Evolutionary conservation across 2,113 vertebrate genomes (phyloP), one percentile per base, ranked within the genome.

Genomic region (Pelvicachromis taeniatus): DNA sequence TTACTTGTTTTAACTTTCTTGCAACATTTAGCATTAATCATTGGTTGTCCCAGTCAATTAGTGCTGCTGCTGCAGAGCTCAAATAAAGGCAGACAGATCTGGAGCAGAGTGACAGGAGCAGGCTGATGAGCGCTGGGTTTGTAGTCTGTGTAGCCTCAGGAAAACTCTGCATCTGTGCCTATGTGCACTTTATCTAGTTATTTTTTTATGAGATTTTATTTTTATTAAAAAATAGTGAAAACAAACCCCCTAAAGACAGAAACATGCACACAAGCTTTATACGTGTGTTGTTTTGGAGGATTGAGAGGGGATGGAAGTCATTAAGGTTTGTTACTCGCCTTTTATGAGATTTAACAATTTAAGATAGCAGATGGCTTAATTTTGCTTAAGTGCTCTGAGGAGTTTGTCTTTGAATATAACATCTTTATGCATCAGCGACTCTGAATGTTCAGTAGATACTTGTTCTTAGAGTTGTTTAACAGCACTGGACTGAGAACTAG

Each of bases 61-160:
- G 85, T 33, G 63, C 75, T 78, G 78, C 80, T 61, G 75, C 78
- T 9, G 79, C 79, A 61, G 85, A 89, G 73, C 79, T 77, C 33
- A 75, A 54, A 89, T 61, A 78, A 78, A 89, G 90, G 83, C 83
- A 75, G 92, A 92, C 89, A 81, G 88, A 91, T 87, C 83, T 93
- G 85, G 93, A 93, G 86, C 87, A 83, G 88, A 88, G 78, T 54
- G 86, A 87, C 80, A 77, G 79, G 10, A 91, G 82, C 70, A 5
- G 65, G 38, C 80, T 82, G 85, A 88, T 50, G 91, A 85, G 84
- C 86, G 12, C 81, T 78, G 78, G 80, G 83, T 70, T 75, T 48
- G 59, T 79, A 56, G 55, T 84, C 85, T 73, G 68, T 79, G 48
- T 80, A n/a, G 83, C 90, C 87, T 81, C 79, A 14, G 87, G 88